Evolutionary conservation across 2,797 vertebrate genomes (phyloP).

Genomic region (Crocidura indochinensis): DNA sequence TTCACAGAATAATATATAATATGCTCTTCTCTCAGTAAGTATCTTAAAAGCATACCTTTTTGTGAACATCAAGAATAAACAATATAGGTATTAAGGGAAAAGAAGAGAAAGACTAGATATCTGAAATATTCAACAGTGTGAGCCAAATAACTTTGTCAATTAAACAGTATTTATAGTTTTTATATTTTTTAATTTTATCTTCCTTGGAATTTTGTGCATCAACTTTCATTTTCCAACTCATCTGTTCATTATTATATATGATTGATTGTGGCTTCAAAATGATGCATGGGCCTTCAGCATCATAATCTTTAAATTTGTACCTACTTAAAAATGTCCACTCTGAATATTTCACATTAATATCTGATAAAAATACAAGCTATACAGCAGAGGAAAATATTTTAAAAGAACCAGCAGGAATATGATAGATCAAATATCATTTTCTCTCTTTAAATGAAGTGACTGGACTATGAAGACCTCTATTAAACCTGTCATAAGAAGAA

Average conservation of each 20-base stretch:
- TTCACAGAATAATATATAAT: neutral
- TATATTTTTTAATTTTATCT: conserved; percentile 30
- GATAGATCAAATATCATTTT: conserved; percentile 72
- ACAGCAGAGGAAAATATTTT: conserved; percentile 17
- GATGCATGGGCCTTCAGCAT: conserved; percentile 64
- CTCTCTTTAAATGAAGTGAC: conserved; percentile 24
- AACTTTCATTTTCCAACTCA: conserved; percentile 61
- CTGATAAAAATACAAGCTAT: conserved; percentile 34
- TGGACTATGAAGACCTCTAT: conserved; percentile 52
- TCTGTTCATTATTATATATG: conserved; percentile 51
- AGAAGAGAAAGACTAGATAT: neutral
- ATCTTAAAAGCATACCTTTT: neutral
- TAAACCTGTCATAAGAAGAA: conserved; percentile 50
- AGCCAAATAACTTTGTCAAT: neutral
- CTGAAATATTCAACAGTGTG: neutral
- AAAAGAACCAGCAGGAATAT: conserved; percentile 65
- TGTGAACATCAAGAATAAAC: neutral
- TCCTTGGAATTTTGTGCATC: conserved; percentile 70
- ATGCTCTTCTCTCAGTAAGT: neutral
- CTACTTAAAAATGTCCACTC: conserved; percentile 68
- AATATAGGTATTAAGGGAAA: neutral
- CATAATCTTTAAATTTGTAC: conserved; percentile 72
- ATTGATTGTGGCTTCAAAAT: conserved; percentile 71
- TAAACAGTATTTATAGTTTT: neutral
- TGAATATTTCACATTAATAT: conserved; percentile 68